phyloP scores from a whole-genome alignment of 1,140 invertebrate species.

The Aphaenogaster floridana region DNA sequence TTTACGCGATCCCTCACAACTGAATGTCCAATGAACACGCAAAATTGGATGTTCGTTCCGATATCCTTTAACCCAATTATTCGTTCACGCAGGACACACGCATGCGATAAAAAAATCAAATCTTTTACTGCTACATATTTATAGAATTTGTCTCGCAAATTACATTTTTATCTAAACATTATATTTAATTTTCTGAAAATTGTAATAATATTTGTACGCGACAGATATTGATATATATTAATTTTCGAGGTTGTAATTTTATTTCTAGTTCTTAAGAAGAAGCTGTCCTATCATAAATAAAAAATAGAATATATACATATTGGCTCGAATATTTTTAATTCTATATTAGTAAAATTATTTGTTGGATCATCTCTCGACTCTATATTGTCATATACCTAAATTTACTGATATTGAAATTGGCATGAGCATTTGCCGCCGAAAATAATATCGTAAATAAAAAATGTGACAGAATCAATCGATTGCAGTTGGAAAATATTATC shows the following conservation, averaged over 20 bases:
- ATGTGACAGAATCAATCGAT: background rate
- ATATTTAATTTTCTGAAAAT: background rate
- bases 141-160: constrained; percentile 9
- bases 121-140: background rate
- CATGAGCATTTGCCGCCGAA: background rate
- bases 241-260: background rate
- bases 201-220: background rate
- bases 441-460: background rate
- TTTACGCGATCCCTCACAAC: constrained; percentile 36
- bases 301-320: background rate
- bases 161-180: background rate
- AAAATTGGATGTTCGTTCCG: constrained; percentile 48
- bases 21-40: constrained; percentile 32
- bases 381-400: background rate
- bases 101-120: constrained; percentile 46
- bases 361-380: background rate
- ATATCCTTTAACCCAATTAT: constrained; percentile 56
- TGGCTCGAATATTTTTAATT: background rate
- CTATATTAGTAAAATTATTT: constrained; percentile 12
- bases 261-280: background rate
- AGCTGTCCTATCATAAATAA: background rate
- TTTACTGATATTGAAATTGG: background rate
- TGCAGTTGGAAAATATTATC: background rate
- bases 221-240: background rate
- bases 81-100: constrained; percentile 13